These are phyloP conservation scores for Ammospiza nelsoni DNA, from an alignment of 2,113 vertebrate species.

Conservation along the genomic window DNA sequence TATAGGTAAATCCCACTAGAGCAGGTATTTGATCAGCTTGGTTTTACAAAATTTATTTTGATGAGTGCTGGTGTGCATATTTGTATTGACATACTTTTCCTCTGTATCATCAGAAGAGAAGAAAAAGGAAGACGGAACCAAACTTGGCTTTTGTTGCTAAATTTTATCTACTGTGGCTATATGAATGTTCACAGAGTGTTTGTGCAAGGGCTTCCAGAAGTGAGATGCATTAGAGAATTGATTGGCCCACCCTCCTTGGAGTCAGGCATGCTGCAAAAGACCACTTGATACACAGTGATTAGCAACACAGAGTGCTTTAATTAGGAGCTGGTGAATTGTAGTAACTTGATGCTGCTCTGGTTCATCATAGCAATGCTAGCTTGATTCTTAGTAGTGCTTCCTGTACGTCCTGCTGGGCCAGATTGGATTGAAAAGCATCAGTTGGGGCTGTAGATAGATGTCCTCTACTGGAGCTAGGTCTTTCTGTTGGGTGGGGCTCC, in stretches of 20 bases:
- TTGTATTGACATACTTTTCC: neutral
- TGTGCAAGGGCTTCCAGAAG: neutral
- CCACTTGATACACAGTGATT: neutral
- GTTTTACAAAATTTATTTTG: constrained; percentile 11
- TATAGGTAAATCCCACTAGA: constrained; percentile 9
- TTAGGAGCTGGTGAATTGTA: neutral
- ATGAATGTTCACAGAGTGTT: neutral
- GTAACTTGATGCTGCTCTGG: neutral
- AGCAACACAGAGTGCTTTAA: neutral
- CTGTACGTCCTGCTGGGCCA: neutral
- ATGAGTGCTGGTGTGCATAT: neutral
- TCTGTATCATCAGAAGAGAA: neutral
- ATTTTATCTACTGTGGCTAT: neutral
- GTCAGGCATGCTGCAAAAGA: neutral
- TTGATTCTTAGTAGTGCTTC: neutral
- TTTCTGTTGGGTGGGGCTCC: neutral
- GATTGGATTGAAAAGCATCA: neutral
- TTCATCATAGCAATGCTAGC: neutral
- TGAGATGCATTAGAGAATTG: neutral
- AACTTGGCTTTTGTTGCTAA: neutral
- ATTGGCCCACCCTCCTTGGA: neutral
- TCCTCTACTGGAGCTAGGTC: neutral
- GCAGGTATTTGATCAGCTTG: neutral
- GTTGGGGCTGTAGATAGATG: neutral
- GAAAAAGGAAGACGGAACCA: neutral